phyloP scores from a whole-genome alignment of 2,113 vertebrate species.

The Oryzias javanicus region DNA sequence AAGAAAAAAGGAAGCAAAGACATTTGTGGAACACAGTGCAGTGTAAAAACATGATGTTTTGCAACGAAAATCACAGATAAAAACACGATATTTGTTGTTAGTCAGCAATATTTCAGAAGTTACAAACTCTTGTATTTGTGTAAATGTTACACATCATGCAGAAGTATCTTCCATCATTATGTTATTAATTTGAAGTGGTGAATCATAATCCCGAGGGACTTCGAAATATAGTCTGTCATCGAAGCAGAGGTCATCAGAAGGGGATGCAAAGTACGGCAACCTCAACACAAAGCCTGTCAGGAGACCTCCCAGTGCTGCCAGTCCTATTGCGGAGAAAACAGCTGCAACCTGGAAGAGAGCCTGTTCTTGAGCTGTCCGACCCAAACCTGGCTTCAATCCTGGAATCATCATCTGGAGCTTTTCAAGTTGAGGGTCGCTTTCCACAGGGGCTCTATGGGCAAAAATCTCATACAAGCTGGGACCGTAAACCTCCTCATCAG shows the following conservation, averaged over 20 bases:
- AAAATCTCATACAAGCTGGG: slow-evolving; percentile 71
- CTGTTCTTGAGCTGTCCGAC: slow-evolving; percentile 59
- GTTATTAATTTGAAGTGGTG: slow-evolving; percentile 28
- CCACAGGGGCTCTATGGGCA: slow-evolving; percentile 50
- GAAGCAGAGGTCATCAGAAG: slow-evolving; percentile 73
- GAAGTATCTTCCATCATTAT: slow-evolving; percentile 36
- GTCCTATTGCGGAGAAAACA: slow-evolving; percentile 63
- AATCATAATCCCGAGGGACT: slow-evolving; percentile 65
- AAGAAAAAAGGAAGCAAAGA: not conserved
- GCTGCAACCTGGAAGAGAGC: slow-evolving; percentile 77
- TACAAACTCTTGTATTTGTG: no score
- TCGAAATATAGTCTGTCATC: slow-evolving; percentile 80
- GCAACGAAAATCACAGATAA: not conserved
- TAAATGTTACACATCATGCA: slow-evolving; percentile 19
- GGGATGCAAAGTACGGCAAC: slow-evolving; percentile 73
- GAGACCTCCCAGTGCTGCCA: slow-evolving; percentile 69
- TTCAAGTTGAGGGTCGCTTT: slow-evolving; percentile 52
- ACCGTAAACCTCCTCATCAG: slow-evolving; percentile 59
- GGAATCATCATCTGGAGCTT: slow-evolving; percentile 67
- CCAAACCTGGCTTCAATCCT: slow-evolving; percentile 64
- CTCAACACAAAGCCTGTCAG: slow-evolving; percentile 72
- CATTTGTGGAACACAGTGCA: not conserved
- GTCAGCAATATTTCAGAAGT: not conserved
- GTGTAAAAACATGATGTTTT: not conserved
- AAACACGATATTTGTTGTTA: not conserved